Evolutionary conservation across 2,113 vertebrate genomes (phyloP).

Genomic region (Perca schrenkii): DNA sequence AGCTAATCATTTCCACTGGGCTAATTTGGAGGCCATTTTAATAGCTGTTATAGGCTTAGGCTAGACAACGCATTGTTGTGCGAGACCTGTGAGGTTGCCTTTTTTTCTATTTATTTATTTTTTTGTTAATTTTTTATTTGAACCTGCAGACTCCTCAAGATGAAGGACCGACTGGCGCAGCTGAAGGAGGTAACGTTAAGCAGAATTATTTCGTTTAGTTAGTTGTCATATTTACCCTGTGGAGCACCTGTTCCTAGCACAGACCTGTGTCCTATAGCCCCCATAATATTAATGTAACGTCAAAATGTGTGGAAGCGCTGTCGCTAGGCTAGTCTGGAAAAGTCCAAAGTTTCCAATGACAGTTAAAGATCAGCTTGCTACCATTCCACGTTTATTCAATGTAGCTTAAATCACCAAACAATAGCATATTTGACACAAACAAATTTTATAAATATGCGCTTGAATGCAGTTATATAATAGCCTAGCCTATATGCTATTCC

Average conservation of each 20-base stretch:
- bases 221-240: neutral
- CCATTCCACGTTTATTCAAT: neutral
- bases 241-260: neutral
- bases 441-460: too few relatives aligned
- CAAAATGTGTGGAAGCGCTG: neutral
- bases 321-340: neutral
- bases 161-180: conserved; percentile 96
- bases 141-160: conserved; percentile 68
- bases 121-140: neutral
- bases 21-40: conserved; percentile 44
- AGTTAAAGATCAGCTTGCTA: neutral
- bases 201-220: neutral
- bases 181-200: conserved; percentile 89
- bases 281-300: too few relatives aligned
- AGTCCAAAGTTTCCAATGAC: neutral
- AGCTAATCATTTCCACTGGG: conserved; percentile 17
- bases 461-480: too few relatives aligned
- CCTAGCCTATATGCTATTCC: too few relatives aligned
- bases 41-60: conserved; percentile 18
- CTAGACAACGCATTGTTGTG: neutral
- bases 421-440: neutral
- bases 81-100: neutral
- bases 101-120: neutral
- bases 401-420: neutral
- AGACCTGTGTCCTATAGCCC: neutral